Evolutionary conservation across 2,797 vertebrate species (phyloP).

Genomic region (Diplodus puntazzo): DNA sequence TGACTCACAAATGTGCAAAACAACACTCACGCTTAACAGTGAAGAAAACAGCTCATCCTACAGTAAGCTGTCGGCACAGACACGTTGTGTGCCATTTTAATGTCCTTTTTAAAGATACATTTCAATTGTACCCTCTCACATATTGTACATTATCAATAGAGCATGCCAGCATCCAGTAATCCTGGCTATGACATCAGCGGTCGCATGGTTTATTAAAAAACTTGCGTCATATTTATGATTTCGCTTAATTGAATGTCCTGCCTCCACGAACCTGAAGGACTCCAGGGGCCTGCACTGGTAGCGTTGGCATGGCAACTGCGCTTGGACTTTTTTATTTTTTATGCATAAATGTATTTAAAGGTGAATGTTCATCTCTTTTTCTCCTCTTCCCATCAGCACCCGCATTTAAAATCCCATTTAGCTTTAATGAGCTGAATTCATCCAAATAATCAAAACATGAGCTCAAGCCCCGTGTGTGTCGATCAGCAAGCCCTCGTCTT

Average conservation of each 20-base stretch:
- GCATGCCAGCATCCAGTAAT: not conserved
- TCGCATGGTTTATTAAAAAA: slow-evolving; percentile 36
- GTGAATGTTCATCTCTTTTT: slow-evolving; percentile 14
- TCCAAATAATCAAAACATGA: slow-evolving; percentile 33
- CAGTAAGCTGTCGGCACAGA: too few species aligned
- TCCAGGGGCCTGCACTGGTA: slow-evolving; percentile 1
- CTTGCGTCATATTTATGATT: slow-evolving; percentile 36
- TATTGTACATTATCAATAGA: not conserved
- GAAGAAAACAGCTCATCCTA: not conserved
- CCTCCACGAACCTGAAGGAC: slow-evolving; percentile 42
- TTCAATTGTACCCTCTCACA: not conserved
- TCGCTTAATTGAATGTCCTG: slow-evolving; percentile 45
- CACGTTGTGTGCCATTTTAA: not conserved
- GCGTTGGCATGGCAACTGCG: slow-evolving; percentile 78
- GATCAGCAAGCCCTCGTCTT: slow-evolving; percentile 13
- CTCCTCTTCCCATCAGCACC: slow-evolving; percentile 12
- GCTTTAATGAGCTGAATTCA: slow-evolving; percentile 51
- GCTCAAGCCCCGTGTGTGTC: not conserved
- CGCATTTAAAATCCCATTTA: slow-evolving; percentile 64
- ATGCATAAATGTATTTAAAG: slow-evolving; percentile 35
- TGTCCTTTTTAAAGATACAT: not conserved
- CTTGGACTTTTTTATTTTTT: not conserved
- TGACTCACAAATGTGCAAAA: not conserved
- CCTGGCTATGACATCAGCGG: slow-evolving; percentile 2
- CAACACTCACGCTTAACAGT: not conserved